Evolutionary conservation across 92 coral and sea anemone species (phyloP).

Genomic region (Siderastrea siderea): DNA sequence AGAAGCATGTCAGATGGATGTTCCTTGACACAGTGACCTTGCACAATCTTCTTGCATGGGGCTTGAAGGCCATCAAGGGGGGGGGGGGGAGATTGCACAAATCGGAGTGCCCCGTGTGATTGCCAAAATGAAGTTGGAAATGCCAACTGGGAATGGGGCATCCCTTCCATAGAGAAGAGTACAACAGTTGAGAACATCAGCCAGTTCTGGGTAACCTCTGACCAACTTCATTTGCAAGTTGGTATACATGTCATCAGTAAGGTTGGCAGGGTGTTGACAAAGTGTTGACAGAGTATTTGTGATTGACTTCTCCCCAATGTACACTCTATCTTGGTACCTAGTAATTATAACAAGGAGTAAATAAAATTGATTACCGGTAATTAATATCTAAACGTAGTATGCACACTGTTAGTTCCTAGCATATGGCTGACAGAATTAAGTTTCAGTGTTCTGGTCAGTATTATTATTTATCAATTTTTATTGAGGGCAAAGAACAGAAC

Average conservation of each 20-base stretch:
- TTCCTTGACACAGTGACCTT: constrained; percentile 22
- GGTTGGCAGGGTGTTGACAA: constrained; percentile 16
- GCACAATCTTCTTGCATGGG: constrained; percentile 8
- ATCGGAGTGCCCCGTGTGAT: constrained; percentile 12
- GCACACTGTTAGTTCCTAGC: too few relatives aligned
- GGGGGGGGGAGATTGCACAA: constrained; percentile 20
- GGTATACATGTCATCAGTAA: neutral
- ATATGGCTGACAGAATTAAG: too few relatives aligned
- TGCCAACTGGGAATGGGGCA: constrained; percentile 27
- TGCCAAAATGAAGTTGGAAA: constrained; percentile 27
- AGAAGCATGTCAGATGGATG: constrained; percentile 20
- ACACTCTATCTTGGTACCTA: constrained; percentile 40
- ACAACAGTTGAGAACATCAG: constrained; percentile 16
- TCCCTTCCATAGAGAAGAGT: constrained; percentile 10
- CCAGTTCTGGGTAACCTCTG: neutral
- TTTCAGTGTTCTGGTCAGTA: too few relatives aligned
- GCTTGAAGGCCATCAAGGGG: constrained; percentile 10
- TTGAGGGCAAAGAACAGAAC: too few relatives aligned
- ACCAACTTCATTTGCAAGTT: too few relatives aligned
- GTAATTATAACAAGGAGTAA: constrained; percentile 4
- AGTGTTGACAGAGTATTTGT: neutral
- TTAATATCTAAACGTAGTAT: too few relatives aligned
- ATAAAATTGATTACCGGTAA: too few relatives aligned
- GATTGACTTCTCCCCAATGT: constrained; percentile 7
- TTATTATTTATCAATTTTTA: too few relatives aligned